Conservation (phyloP, 2,888 invertebrate genomes). For the Pecten maximus region DNA sequence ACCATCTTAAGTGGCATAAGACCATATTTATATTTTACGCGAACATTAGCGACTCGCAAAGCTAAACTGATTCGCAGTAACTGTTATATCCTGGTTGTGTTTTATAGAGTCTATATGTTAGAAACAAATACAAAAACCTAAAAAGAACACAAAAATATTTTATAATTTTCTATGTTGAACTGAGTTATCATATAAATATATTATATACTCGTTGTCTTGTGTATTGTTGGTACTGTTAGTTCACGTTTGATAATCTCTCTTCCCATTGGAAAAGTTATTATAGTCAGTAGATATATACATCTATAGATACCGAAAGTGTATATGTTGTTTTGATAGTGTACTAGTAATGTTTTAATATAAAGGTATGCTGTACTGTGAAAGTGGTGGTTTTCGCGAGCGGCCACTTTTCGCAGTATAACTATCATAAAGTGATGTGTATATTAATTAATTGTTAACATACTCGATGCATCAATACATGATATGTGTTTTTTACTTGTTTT, state of each 20-base stretch:
- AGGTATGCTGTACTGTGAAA: background rate
- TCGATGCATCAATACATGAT: background rate
- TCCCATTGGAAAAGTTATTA: background rate
- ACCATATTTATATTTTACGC: background rate
- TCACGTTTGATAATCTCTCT: background rate
- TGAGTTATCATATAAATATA: background rate
- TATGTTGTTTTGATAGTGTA: constrained; percentile 25
- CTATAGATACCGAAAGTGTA: background rate
- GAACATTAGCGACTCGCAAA: background rate
- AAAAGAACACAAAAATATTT: background rate
- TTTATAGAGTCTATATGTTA: background rate
- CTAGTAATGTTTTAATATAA: background rate
- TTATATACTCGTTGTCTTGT: background rate
- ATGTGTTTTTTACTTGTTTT: background rate
- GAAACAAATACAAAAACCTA: background rate
- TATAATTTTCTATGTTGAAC: background rate
- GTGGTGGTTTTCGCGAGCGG: background rate
- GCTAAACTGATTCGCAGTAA: background rate
- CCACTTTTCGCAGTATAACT: background rate
- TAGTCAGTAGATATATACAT: background rate
- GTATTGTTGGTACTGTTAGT: background rate
- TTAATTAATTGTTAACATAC: background rate
- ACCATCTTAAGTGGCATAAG: no score
- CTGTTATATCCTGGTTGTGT: background rate
- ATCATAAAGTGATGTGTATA: background rate